Base-by-base conservation (phyloP, 2,888 invertebrate genomes). In the Philhelius pedissequus region DNA sequence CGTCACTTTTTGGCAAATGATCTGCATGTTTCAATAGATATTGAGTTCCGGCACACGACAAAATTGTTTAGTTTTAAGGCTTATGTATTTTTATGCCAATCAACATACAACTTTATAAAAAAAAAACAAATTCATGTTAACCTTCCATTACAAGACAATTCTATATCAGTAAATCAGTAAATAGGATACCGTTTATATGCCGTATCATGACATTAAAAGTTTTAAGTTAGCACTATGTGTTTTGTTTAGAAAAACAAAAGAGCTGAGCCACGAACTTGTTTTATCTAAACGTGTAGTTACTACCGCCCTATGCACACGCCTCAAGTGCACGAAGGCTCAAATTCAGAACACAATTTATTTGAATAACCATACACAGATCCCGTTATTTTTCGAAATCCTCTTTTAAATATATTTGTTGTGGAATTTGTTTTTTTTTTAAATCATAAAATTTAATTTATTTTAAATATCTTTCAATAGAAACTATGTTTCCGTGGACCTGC, bases 401-500 rank as follows among this genome's bases (percentile, higher is more conserved):
- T n/a, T n/a, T n/a, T n/a, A 25, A 25, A 25, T 25, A 25, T 35
- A 13, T 35, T 13, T 50, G 4, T 22, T 1, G 7, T 3, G 5
- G 4, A 2, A 25, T 50, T 25, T 50, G 0, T 30, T 6, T n/a
- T 6, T 38, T 38, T 4, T 38, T 4, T n/a, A n/a, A n/a, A n/a
- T 38, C n/a, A 0, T 1, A 18, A 15, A 3, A 13, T 15, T 22
- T 35, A 38, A 15, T 40, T 35, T 22, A n/a, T 38, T 43, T 20
- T 9, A 15, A 40, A 40, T 40, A 15, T 18, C 4, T 8, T 8
- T 40, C 18, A 18, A 43, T 30, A 84, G 84, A 80, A 84, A 80
- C 62, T 80, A 84, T 84, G 84, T 80, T 76, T 71, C 62, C 80
- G 11, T 40, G 56, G 66, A 20, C 38, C 43, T 38, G 32, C 45